These are phyloP conservation scores for Cheilosia pagana DNA, from an alignment of 2,888 invertebrate genomes.

Conservation along the genomic window DNA sequence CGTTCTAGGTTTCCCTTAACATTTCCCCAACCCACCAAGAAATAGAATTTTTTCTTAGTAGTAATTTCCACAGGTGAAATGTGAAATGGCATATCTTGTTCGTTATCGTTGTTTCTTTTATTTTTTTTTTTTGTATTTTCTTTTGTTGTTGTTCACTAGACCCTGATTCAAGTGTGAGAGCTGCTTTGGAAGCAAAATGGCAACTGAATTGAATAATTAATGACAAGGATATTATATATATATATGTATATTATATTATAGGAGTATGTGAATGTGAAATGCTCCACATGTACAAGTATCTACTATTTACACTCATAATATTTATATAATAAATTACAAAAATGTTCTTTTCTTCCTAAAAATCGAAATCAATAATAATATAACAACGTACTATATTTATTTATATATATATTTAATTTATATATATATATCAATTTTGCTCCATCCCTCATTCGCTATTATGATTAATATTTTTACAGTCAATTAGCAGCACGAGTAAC, in stretches of 20 bases:
- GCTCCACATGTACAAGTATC: slow-evolving; percentile 29
- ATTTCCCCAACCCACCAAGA: slow-evolving; percentile 7
- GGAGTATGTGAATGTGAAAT: slow-evolving; percentile 52
- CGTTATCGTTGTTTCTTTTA: slow-evolving; percentile 8
- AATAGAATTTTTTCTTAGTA: not conserved
- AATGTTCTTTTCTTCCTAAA: slow-evolving; percentile 57
- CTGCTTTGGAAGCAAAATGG: slow-evolving; percentile 67
- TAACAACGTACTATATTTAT: slow-evolving; percentile 48
- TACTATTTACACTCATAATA: slow-evolving; percentile 67
- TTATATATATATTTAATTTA: not conserved
- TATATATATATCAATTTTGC: slow-evolving; percentile 35
- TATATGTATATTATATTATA: slow-evolving; percentile 37
- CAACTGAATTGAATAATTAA: slow-evolving; percentile 71
- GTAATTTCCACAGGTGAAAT: slow-evolving; percentile 55
- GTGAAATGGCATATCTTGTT: slow-evolving; percentile 58
- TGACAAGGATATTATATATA: slow-evolving; percentile 54
- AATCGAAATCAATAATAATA: slow-evolving; percentile 62
- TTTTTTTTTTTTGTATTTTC: not conserved
- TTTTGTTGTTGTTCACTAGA: slow-evolving; percentile 19
- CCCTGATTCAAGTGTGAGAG: slow-evolving; percentile 44
- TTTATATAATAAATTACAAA: slow-evolving; percentile 65
- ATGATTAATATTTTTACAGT: slow-evolving; percentile 66
- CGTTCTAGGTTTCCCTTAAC: slow-evolving; percentile 15
- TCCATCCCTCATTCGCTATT: slow-evolving; percentile 12
- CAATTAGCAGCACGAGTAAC: slow-evolving; percentile 67